These are phyloP conservation scores for Rhynchopsitta pachyrhyncha DNA, from an alignment of 2,113 vertebrate species.

Conservation along the genomic window DNA sequence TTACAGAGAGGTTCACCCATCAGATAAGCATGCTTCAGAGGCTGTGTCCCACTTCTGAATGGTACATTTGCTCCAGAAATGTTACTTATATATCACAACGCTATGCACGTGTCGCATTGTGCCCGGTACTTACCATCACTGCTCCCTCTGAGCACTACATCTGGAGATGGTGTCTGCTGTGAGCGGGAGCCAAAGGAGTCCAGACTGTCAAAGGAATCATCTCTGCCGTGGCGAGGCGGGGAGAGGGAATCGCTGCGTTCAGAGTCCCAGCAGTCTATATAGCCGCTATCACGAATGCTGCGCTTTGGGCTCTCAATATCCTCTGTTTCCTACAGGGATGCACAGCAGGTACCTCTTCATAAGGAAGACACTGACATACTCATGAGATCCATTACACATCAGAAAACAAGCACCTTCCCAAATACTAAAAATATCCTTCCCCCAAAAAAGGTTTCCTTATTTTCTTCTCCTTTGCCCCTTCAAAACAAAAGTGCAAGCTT, in stretches of 20 bases:
- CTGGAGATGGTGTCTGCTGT: constrained; percentile 93
- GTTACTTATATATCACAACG: background rate
- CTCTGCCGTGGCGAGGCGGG: constrained; percentile 88
- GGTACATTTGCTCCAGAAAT: background rate
- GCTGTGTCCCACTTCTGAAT: background rate
- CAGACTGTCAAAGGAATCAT: constrained; percentile 98
- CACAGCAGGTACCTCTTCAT: background rate
- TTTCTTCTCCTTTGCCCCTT: background rate
- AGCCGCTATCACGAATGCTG: constrained; percentile 95
- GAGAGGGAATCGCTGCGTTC: constrained; percentile 97
- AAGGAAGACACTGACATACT: background rate
- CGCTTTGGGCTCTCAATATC: constrained; percentile 90
- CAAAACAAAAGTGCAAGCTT: background rate
- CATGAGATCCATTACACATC: background rate
- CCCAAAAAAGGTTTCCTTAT: background rate
- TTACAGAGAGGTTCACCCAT: background rate
- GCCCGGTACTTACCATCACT: constrained; percentile 88
- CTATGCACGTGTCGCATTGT: background rate
- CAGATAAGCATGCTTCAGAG: background rate
- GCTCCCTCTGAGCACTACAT: constrained; percentile 91
- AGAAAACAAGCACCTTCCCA: background rate
- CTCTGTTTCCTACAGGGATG: constrained; percentile 84
- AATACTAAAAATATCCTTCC: background rate
- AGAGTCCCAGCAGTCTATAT: constrained; percentile 97
- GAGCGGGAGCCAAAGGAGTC: constrained; percentile 97